Evolutionary conservation across 2,113 vertebrate genomes (phyloP), one percentile per base, ranked within the genome.

Genomic region (Narcine bancroftii): DNA sequence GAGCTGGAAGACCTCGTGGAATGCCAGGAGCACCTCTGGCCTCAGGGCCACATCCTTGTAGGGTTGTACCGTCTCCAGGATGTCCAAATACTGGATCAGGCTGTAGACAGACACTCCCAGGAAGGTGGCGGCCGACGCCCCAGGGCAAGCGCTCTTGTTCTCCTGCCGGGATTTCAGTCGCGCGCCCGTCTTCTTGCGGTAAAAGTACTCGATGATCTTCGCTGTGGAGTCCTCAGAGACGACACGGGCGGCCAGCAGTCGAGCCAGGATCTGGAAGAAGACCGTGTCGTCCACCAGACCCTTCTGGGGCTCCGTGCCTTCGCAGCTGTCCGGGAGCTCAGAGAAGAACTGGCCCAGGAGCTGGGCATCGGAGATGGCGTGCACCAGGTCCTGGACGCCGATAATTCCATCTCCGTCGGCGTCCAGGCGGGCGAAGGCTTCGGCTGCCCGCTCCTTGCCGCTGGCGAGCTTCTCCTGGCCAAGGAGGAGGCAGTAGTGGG

Each of bases 41-140:
- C 42, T 91, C 0, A 69, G 63, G 1, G 39, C 1, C 0, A 29
- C 6, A 36, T 91, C 89, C 39, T 21, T 42, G 63, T 91, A 91
- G 0, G 42, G 65, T 3, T 91, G 63, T 2, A 69, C 89, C 11
- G 89, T 63, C 24, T 42, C 89, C 10, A 91, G 39, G 63, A 91
- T 91, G 60, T 91, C 89, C 89, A 91, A 36, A 65, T 69, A 91
- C 36, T 91, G 89, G 2, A 69, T n/a, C 89, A 91, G 21, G 36
- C 39, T 91, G 63, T 69, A 91, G 17, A 91, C 39, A 1, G 89
- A 66, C 10, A 91, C 65, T 11, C 89, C 89, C 19, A 91, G 89
- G 89, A 91, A 91, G 6, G 63, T 91, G 7, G 26, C 66, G 36
- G 69, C 89, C 3, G 11, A 36, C 0, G 45, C 17, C 19, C 63